These are phyloP conservation scores for Larimichthys crocea DNA, from an alignment of 2,113 vertebrate genomes.

Conservation along the genomic window DNA sequence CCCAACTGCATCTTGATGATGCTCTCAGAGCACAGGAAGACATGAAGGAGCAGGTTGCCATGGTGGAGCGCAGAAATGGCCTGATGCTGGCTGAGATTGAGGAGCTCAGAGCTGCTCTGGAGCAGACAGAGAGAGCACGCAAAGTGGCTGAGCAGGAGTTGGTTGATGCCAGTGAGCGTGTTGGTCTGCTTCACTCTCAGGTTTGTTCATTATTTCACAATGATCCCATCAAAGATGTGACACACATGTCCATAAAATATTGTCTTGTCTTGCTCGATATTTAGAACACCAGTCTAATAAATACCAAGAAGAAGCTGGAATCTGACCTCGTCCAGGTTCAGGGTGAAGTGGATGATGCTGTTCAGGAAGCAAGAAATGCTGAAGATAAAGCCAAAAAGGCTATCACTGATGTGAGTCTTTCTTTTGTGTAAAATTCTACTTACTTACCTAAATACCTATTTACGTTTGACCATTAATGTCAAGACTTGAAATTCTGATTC, in stretches of 20 bases:
- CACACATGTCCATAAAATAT: too few species aligned
- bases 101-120: slow-evolving; percentile 73
- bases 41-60: slow-evolving; percentile 89
- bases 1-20: slow-evolving; percentile 90
- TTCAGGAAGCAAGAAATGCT: slow-evolving; percentile 85
- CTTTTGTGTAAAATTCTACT: too few species aligned
- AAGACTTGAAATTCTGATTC: too few species aligned
- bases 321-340: slow-evolving; percentile 70
- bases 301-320: slow-evolving; percentile 80
- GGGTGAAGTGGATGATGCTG: slow-evolving; percentile 75
- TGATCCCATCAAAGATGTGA: too few species aligned
- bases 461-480: too few species aligned
- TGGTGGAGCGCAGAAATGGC: slow-evolving; percentile 85
- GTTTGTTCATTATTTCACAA: slow-evolving; percentile 61
- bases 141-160: slow-evolving; percentile 93
- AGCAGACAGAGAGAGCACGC: slow-evolving; percentile 82
- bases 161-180: slow-evolving; percentile 89
- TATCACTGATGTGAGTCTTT: slow-evolving; percentile 87
- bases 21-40: slow-evolving; percentile 87
- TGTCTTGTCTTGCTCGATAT: not conserved
- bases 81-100: slow-evolving; percentile 75
- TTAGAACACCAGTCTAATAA: slow-evolving; percentile 77
- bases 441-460: too few species aligned
- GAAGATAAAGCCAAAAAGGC: slow-evolving; percentile 97
- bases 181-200: slow-evolving; percentile 92